These are phyloP conservation scores for Luehdorfia chinensis DNA, from an alignment of 1,140 invertebrate genomes.

Conservation along the genomic window DNA sequence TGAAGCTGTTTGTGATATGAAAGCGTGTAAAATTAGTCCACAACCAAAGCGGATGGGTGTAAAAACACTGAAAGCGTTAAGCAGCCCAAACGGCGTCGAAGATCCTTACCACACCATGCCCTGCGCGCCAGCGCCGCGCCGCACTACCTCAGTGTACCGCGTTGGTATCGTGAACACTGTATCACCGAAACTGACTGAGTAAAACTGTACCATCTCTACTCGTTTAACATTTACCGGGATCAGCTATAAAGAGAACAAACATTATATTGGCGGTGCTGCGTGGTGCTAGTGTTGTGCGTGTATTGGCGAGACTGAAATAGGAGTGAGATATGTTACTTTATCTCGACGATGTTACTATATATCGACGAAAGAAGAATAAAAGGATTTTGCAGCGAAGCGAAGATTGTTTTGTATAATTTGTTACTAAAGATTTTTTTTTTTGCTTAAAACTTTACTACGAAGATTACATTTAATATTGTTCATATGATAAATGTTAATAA, in stretches of 20 bases:
- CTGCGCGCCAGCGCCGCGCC: slow-evolving; percentile 81
- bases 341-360: no score
- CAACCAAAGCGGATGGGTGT: slow-evolving; percentile 23
- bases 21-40: slow-evolving; percentile 24
- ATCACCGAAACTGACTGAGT: slow-evolving; percentile 78
- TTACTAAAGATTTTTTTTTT: no score
- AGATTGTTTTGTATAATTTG: no score
- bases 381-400: no score
- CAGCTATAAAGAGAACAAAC: slow-evolving; percentile 51
- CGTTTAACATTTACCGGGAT: slow-evolving; percentile 35
- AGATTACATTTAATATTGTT: no score
- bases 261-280: slow-evolving; percentile 26
- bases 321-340: no score
- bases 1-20: slow-evolving; percentile 1
- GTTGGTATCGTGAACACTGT: slow-evolving; percentile 81
- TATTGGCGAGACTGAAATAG: no score
- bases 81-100: slow-evolving; percentile 18
- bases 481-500: no score
- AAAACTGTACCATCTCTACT: slow-evolving; percentile 68
- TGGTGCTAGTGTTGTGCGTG: neutral
- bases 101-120: slow-evolving; percentile 83
- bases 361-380: no score
- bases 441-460: no score
- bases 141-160: slow-evolving; percentile 78
- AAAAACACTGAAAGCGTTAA: slow-evolving; percentile 20